Base-by-base conservation (phyloP, 2,113 vertebrate species). In the Oceanodroma tethys region DNA sequence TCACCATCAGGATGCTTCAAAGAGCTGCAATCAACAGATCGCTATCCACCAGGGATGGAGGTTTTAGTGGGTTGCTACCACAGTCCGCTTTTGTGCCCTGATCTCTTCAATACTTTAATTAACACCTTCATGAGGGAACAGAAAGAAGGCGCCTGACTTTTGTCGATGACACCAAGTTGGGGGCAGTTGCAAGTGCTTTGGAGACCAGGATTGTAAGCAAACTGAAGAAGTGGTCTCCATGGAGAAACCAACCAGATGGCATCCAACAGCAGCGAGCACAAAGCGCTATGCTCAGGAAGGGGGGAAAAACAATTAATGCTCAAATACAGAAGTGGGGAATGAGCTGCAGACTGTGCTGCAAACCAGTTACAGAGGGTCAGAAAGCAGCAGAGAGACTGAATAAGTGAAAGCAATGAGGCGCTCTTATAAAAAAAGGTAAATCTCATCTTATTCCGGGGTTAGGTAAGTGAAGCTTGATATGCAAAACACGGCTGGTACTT, bases 91-190 rank as follows among this genome's bases (percentile, higher is more conserved):
- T 76, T 80, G 58, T 82, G 63, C 70, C 81, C 58, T 58, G 56
- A 80, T 75, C 27, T 70, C 65, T 81, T 90, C 71, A 75, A 76
- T 45, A 42, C 58, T 93, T 88, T 60, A 90, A 94, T 96, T 93
- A 94, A 82, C 66, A 73, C 56, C 58, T 86, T 81, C 34, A 32
- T 21, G 74, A 45, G 58, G 48, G 79, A 93, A 73, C 7, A 82
- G 66, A 96, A 80, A 88, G 81, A 68, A 82, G 34, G 22, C 71
- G 88, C 45, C 48, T 66, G 85, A 76, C 78, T 80, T 95, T 48
- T 68, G 32, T 36, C 0, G 0, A 80, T 53, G 70, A 56, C 45
- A 81, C 30, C 13, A 55, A 86, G 50, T 0, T 70, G 47, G 38
- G 71, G 78, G 63, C 76, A 81, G 60, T 19, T 72, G 56, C 42